These are phyloP conservation scores for Cuniculus paca DNA, from an alignment of 2,797 vertebrate genomes.

Conservation along the genomic window DNA sequence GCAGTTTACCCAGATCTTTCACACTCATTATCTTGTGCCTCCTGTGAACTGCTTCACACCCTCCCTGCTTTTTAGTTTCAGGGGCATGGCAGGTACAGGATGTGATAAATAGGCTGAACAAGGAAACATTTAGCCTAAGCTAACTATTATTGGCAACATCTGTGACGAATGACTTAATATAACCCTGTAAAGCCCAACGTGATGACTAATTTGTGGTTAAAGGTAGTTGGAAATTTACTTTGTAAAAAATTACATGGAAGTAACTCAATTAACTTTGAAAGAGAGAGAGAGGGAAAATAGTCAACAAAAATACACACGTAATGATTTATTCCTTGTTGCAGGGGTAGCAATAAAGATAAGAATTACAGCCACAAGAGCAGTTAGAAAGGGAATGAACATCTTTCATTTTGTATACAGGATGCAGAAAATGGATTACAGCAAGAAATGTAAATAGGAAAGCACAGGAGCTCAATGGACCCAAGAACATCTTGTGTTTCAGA, in stretches of 20 bases:
- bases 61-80: conserved; percentile 68
- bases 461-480: no score
- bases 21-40: not conserved
- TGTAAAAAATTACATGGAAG: conserved; percentile 70
- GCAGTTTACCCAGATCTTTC: not conserved
- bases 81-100: conserved; percentile 61
- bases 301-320: conserved; percentile 7
- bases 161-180: conserved; percentile 46
- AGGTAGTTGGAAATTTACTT: conserved; percentile 78
- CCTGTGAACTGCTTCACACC: conserved; percentile 32
- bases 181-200: conserved; percentile 63
- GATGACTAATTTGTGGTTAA: conserved; percentile 76
- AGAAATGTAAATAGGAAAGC: not conserved
- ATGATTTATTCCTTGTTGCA: conserved; percentile 70
- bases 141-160: conserved; percentile 76
- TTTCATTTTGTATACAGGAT: not conserved
- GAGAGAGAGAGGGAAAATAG: not conserved
- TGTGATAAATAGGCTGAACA: conserved; percentile 77
- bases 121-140: conserved; percentile 75
- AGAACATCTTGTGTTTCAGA: not conserved
- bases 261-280: conserved; percentile 68
- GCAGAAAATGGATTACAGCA: not conserved
- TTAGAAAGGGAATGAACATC: not conserved
- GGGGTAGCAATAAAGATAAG: conserved; percentile 75
- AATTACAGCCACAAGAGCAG: conserved; percentile 64